Base-by-base conservation (phyloP, 2,797 vertebrate species). In the Liasis olivaceus region DNA sequence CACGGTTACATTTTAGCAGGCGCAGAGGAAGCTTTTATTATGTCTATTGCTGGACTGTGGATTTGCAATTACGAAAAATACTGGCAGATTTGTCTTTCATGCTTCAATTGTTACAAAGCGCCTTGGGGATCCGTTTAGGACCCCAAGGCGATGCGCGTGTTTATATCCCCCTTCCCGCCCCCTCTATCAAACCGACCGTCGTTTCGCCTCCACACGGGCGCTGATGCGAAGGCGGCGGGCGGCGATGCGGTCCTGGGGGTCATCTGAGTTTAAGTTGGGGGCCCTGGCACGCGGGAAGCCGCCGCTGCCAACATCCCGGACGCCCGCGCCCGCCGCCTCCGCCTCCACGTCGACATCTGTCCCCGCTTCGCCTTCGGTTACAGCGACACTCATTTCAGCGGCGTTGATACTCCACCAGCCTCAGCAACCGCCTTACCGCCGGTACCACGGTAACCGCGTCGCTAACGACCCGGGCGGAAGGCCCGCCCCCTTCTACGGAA, bases 201-300 rank as follows among this genome's bases (percentile, higher is more conserved):
- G 95, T 93, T 96, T 96, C 90, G 96, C 95, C 85, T 98, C 97
- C 0, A 93, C 91, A 62, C 95, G 96, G 5, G 95, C 94, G 0
- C 97, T 95, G 64, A 98, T 97, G 26, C 98, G 97, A 9, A 96
- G 95, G 15, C 98, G 97, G 13, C 98, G 96, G 1, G 98, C 98
- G 87, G 95, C 96, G 81, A 98, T 98, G 31, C 98, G 96, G 92
- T 98, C 97, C 90, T 97, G 96, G 11, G 93, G 93, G 11, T 97
- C 96, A 28, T 97, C 96, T 0, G 97, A 95, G 86, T 95, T 17
- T 66, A 96, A 63, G 2, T 95, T 97, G 2, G 96, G 93, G 84
- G 26, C 93, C 12, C 31, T 93, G 26, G 85, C 24, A 24, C 81
- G 58, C 51, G 7, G 1, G 59, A 86, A 0, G 92, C 93, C 0